These are phyloP conservation scores for Drosophila aldrichi DNA, from an alignment of 2,888 invertebrate genomes.

Conservation along the genomic window DNA sequence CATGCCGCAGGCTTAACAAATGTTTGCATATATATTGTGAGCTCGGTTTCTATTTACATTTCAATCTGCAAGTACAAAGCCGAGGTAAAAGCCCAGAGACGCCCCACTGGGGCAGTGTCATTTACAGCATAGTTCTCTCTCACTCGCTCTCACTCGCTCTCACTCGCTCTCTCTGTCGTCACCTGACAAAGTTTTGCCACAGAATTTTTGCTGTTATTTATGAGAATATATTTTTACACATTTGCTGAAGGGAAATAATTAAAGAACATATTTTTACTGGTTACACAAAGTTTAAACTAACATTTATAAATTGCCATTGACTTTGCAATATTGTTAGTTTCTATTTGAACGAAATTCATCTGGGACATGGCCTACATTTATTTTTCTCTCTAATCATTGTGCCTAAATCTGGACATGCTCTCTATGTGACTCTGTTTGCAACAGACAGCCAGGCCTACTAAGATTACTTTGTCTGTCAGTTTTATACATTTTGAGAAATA, in stretches of 20 bases:
- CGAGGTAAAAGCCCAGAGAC: slow-evolving; percentile 9
- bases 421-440: background rate
- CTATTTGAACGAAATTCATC: slow-evolving; percentile 15
- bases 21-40: slow-evolving; percentile 22
- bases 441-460: background rate
- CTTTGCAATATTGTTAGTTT: slow-evolving; percentile 7
- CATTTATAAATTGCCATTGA: background rate
- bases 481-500: too few relatives aligned
- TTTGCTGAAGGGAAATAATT: slow-evolving; percentile 55
- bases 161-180: background rate
- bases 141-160: background rate
- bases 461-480: too few relatives aligned
- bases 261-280: slow-evolving; percentile 57
- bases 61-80: slow-evolving; percentile 30
- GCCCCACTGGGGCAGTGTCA: slow-evolving; percentile 31
- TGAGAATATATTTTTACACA: slow-evolving; percentile 45
- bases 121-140: slow-evolving; percentile 21
- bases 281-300: slow-evolving; percentile 11
- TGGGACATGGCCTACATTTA: slow-evolving; percentile 11
- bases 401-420: background rate
- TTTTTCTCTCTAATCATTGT: background rate
- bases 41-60: slow-evolving; percentile 39
- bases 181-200: slow-evolving; percentile 29
- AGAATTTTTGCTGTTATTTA: slow-evolving; percentile 36
- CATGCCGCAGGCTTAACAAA: slow-evolving; percentile 46